Conservation (phyloP, 2,113 vertebrate genomes). For the Climacteris rufus region DNA sequence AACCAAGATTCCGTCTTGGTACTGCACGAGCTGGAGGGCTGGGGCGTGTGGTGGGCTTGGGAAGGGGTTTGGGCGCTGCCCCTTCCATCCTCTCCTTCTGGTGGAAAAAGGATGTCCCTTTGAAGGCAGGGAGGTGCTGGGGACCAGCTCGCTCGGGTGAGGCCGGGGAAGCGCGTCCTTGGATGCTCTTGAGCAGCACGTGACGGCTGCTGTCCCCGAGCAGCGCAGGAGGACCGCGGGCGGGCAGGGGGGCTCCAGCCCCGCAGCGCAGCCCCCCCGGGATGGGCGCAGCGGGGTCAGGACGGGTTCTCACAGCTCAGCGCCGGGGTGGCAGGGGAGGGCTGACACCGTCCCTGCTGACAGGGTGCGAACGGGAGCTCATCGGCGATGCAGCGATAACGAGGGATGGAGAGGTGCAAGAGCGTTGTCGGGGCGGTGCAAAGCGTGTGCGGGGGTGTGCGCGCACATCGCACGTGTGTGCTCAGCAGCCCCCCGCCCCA, state of each 20-base stretch:
- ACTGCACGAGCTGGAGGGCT: neutral
- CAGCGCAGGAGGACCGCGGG: neutral
- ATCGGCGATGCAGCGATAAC: constrained; percentile 14
- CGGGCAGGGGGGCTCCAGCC: neutral
- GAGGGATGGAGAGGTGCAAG: constrained; percentile 37
- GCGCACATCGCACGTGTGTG: neutral
- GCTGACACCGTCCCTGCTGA: neutral
- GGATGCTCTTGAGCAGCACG: constrained; percentile 55
- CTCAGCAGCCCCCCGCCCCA: accelerated
- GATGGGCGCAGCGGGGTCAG: neutral
- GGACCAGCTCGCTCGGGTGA: neutral
- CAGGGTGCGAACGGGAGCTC: constrained; percentile 9
- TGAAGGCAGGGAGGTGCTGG: neutral
- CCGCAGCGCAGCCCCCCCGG: neutral
- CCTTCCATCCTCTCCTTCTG: accelerated
- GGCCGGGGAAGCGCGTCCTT: neutral
- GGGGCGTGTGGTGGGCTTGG: neutral
- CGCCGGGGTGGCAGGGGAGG: neutral
- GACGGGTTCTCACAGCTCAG: neutral
- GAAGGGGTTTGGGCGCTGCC: neutral
- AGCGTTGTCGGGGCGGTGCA: neutral
- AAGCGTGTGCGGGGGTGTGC: neutral
- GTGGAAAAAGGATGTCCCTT: neutral
- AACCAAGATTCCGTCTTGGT: neutral
- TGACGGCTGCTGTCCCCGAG: neutral